Evolutionary conservation across 2,113 vertebrate genomes (phyloP), one percentile per base, ranked within the genome.

Genomic region (Eolophus roseicapilla): DNA sequence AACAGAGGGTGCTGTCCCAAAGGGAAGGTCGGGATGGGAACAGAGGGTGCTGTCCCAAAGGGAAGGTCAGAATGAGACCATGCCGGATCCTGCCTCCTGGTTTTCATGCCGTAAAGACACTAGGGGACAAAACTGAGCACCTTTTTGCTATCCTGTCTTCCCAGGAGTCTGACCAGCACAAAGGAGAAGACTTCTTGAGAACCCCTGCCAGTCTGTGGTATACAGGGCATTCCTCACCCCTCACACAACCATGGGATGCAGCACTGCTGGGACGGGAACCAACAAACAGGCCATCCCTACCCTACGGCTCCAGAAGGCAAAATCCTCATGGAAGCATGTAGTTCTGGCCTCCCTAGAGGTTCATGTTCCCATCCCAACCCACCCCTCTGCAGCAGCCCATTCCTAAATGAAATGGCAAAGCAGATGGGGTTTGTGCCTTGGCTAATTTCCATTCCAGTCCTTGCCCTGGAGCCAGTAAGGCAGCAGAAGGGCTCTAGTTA

Each of bases 81-180:
- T 21, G 60, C 44, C 52, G 86, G 47, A 39, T 84, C 17, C 2
- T 13, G 10, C 46, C 39, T 60, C 73, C n/a, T 31, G 59, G 49
- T 39, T 77, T 55, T 74, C 76, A 63, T 43, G 46, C 82, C 78
- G 7, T n/a, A 43, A 79, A 75, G 41, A 76, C 57, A 92, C 57
- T 57, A 84, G n/a, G 41, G 28, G 57, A 81, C 69, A 93, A 83
- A 93, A 75, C 65, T 7, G 23, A 96, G 81, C 74, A 91, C 91
- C 86, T 79, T 89, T 74, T 68, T 76, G 57, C 81, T 93, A 52
- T 62, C 74, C 91, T 82, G 64, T 60, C 73, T 70, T 78, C 57
- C 52, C 65, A 60, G 73, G 65, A 86, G 18, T 21, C 73, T 90
- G 73, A 76, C 4, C 43, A 88, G 81, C 89, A 71, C 3, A 4